Evolutionary conservation across 2,113 vertebrate species (phyloP).

Genomic region (Pseudorasbora parva): DNA sequence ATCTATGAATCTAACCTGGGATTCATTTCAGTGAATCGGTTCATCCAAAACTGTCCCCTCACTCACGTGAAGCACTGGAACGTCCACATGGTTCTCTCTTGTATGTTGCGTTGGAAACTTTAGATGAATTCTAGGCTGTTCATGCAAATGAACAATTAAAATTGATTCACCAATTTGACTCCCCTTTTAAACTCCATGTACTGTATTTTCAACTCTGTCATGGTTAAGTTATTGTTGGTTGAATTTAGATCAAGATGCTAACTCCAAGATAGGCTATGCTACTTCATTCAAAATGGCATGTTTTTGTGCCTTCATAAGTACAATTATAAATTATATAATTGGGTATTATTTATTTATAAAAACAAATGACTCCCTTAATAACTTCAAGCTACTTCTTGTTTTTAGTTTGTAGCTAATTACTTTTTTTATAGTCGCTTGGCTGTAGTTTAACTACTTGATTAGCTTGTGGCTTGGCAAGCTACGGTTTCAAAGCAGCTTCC

Average conservation of each 20-base stretch:
- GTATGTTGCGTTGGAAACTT: not conserved
- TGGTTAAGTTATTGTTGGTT: not conserved
- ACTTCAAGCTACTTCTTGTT: not conserved
- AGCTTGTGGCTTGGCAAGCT: not conserved
- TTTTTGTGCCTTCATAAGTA: not conserved
- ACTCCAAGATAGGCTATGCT: not conserved
- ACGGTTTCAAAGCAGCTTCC: not conserved
- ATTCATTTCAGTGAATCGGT: conserved; percentile 3
- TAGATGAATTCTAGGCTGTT: not conserved
- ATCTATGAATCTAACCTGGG: too few relatives aligned
- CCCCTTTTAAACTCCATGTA: not conserved
- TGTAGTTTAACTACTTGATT: too few relatives aligned
- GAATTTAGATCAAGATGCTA: not conserved
- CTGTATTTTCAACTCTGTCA: not conserved
- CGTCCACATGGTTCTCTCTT: not conserved
- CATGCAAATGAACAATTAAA: not conserved
- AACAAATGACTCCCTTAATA: not conserved
- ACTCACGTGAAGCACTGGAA: not conserved
- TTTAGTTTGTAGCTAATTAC: not conserved
- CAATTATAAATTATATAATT: too few relatives aligned
- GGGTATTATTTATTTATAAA: too few relatives aligned
- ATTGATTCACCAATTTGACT: not conserved
- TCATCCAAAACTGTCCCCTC: not conserved
- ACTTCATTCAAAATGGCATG: not conserved
- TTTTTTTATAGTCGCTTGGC: too few relatives aligned